These are phyloP conservation scores for Pegea sp. DNA, from an alignment of 23 tunicate species.

Conservation along the genomic window DNA sequence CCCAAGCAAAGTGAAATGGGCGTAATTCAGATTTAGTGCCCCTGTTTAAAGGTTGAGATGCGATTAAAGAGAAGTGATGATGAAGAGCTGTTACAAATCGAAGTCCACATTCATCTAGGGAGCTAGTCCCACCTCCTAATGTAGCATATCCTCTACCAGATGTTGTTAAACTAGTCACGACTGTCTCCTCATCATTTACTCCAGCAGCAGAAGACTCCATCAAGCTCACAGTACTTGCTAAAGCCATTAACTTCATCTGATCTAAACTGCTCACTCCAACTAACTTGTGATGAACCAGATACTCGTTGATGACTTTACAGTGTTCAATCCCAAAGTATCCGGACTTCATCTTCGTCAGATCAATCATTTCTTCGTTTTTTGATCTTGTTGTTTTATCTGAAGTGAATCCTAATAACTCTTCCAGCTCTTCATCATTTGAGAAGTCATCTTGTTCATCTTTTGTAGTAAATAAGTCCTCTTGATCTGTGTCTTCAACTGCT, in stretches of 20 bases:
- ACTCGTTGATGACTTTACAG: constrained; percentile 59
- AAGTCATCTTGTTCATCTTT: constrained; percentile 3
- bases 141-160: constrained; percentile 59
- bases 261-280: constrained; percentile 57
- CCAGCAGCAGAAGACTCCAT: constrained; percentile 4
- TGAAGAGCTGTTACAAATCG: constrained; percentile 79
- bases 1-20: constrained; percentile 91
- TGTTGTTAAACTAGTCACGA: not conserved
- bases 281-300: constrained; percentile 26
- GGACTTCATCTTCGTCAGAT: constrained; percentile 33
- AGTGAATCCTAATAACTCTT: constrained; percentile 34
- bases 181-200: constrained; percentile 2
- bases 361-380: constrained; percentile 24
- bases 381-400: constrained; percentile 11
- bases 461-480: constrained; percentile 2
- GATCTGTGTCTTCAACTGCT: not conserved
- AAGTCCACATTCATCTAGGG: constrained; percentile 67
- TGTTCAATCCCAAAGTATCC: constrained; percentile 84
- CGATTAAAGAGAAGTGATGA: constrained; percentile 51
- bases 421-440: constrained; percentile 15
- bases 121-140: constrained; percentile 44
- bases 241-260: constrained; percentile 85
- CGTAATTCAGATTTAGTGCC: constrained; percentile 10
- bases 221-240: constrained; percentile 53
- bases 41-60: constrained; percentile 40